Conservation (phyloP, 1,140 invertebrate species). For the Copidosoma floridanum region DNA sequence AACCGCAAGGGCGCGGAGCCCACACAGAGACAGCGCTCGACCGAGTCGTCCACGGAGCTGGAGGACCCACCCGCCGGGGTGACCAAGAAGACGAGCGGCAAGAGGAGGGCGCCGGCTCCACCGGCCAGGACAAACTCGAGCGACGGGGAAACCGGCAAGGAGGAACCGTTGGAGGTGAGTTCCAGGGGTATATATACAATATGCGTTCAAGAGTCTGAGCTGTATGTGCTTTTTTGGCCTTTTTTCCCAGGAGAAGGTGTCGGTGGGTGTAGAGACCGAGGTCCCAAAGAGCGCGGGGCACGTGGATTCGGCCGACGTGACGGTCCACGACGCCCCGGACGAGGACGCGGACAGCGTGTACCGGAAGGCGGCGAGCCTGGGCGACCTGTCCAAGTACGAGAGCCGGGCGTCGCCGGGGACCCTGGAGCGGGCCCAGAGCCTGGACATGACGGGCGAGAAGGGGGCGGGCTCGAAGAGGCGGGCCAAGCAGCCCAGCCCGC, state of each 20-base stretch:
- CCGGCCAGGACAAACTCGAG: constrained; percentile 48
- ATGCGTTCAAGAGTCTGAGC: no score
- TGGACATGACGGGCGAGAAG: constrained; percentile 75
- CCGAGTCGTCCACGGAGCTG: constrained; percentile 7
- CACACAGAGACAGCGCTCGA: constrained; percentile 14
- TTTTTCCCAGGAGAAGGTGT: no score
- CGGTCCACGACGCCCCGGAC: constrained; percentile 66
- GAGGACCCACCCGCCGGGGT: constrained; percentile 43
- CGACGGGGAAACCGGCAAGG: constrained; percentile 17
- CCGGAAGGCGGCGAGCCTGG: constrained; percentile 76
- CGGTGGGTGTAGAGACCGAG: constrained; percentile 46
- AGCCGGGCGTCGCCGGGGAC: constrained; percentile 60
- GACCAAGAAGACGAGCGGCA: constrained; percentile 55
- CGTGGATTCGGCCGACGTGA: constrained; percentile 72
- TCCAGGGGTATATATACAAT: constrained; percentile 1
- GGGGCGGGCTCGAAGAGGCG: constrained; percentile 68
- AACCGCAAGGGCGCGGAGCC: constrained; percentile 60
- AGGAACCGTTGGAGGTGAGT: constrained; percentile 14
- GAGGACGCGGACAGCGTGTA: constrained; percentile 62
- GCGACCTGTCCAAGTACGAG: constrained; percentile 75
- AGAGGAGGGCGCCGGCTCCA: constrained; percentile 72
- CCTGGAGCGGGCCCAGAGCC: constrained; percentile 76
- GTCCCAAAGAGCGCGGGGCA: constrained; percentile 50
- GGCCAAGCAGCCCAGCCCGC: constrained; percentile 62
- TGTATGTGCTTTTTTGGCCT: no score